Base-by-base conservation (phyloP, 2,888 invertebrate genomes). In the Sussaba pulchella region DNA sequence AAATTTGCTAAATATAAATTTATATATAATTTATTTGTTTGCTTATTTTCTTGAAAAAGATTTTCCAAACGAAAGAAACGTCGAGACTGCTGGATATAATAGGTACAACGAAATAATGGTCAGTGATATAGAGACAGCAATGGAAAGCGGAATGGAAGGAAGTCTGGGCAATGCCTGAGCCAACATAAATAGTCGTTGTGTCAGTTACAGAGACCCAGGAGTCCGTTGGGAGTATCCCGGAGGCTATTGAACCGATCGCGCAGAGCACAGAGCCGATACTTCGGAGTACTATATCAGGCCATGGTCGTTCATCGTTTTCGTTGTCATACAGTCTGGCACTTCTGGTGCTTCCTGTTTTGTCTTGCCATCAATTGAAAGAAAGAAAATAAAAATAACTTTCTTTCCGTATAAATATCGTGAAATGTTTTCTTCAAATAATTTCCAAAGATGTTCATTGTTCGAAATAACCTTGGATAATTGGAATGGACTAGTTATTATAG, bases 101-200 rank as follows among this genome's bases (percentile, higher is more conserved):
- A n/a, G 24, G 50, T 41, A 50, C 39, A 43, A 12, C 54, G 26
- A 24, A 41, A 54, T 14, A 54, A 43, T 69, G 43, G 54, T 69
- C 54, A 41, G 21, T 24, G 24, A 54, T 54, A 17, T 36, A 14
- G 14, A 41, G 69, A 17, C 39, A 41, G 67, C 9, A 12, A 69
- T 31, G 52, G 31, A 50, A 41, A 17, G 31, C 59, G 39, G 57
- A 74, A 41, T 45, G 47, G 31, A 50, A 57, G 50, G 66, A 72
- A 50, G 73, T 79, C 75, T 50, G 78, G 59, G 31, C 41, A 36
- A 64, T 47, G 57, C 52, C 66, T 31, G 47, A 72, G 54, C 69
- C 77, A 77, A 80, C 82, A 80, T 83, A 83, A 83, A 83, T 82
- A 82, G 74, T 73, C 71, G 57, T 78, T 64, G 67, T 72, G 83